Evolutionary conservation across 2,797 vertebrate genomes (phyloP), one percentile per base, ranked within the genome.

Genomic region (Spondyliosoma cantharus): DNA sequence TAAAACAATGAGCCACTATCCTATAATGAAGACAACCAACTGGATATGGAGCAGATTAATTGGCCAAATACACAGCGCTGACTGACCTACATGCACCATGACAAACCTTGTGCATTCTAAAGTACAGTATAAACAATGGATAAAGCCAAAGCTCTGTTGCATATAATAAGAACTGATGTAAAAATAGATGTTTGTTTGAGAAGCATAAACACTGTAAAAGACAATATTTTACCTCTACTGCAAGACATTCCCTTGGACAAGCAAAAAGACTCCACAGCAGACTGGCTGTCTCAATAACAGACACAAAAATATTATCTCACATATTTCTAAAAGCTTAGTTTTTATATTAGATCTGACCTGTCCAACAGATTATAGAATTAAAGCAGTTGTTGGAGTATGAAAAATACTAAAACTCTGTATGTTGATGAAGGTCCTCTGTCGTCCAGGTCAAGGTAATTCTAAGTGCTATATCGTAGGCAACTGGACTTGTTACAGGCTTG

Each of bases 1-100:
- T 73, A 37, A 86, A 86, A 93, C 92, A 94, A 91, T 84, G 76
- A 82, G 63, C 62, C 64, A 81, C 72, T 85, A 67, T 89, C 22
- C 77, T 54, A 63, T 84, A 79, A 78, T 84, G 78, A 81, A 86
- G 63, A 84, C 75, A 79, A 50, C 65, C 68, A 49, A 64, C 22
- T 71, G 65, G 48, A 76, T 68, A 71, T 72, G 57, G 42, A 69
- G 61, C 59, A 72, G 8, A 82, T 70, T 78, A 80, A 85, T 70
- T 79, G 67, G 50, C 66, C 25, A 53, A 74, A 81, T 76, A 57
- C 50, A 54, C 53, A 65, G 5, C 7, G 2, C 25, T 0, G 32
- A 58, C 63, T 90, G 89, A 79, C 85, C 86, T 74, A 83, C 25
- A 84, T 87, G 75, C 46, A 72, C n/a, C 6, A 20, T 65, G 61